phyloP scores from a whole-genome alignment of 2,888 invertebrate genomes.

The Epistrophella euchroma region DNA sequence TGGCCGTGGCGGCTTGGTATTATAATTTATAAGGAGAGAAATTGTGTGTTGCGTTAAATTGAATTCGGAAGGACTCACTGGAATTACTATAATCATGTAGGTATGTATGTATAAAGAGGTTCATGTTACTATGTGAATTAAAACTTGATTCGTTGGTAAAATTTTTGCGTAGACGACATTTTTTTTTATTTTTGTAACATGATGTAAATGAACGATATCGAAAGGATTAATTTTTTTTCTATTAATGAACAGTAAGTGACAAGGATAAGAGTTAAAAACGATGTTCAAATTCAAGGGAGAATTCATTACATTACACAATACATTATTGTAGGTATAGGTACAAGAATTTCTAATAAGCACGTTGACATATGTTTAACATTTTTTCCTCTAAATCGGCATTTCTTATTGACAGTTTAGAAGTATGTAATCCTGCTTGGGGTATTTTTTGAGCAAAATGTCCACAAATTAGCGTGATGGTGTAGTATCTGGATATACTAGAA shows the following conservation, averaged over 20 bases:
- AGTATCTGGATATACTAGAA: too few relatives aligned
- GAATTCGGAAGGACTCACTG: constrained; percentile 42
- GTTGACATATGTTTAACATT: too few relatives aligned
- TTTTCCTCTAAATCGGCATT: too few relatives aligned
- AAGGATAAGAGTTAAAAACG: constrained; percentile 2
- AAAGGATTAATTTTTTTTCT: constrained; percentile 10
- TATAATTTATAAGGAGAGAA: background rate
- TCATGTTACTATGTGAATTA: constrained; percentile 49
- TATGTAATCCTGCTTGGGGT: too few relatives aligned
- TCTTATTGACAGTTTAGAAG: too few relatives aligned
- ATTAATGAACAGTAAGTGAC: background rate
- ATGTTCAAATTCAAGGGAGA: background rate
- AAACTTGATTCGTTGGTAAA: constrained; percentile 41
- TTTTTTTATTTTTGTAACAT: background rate
- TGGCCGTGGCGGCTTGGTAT: constrained; percentile 1
- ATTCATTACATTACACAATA: too few relatives aligned
- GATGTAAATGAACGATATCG: background rate
- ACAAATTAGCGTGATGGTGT: too few relatives aligned
- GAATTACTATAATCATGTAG: constrained; percentile 26
- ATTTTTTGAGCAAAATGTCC: too few relatives aligned
- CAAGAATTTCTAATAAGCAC: too few relatives aligned
- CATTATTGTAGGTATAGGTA: too few relatives aligned
- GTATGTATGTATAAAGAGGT: background rate
- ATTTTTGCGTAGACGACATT: constrained; percentile 9
- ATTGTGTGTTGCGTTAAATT: constrained; percentile 60